Conservation (phyloP, 2,797 vertebrate genomes). For the Arnoldichthys spilopterus region DNA sequence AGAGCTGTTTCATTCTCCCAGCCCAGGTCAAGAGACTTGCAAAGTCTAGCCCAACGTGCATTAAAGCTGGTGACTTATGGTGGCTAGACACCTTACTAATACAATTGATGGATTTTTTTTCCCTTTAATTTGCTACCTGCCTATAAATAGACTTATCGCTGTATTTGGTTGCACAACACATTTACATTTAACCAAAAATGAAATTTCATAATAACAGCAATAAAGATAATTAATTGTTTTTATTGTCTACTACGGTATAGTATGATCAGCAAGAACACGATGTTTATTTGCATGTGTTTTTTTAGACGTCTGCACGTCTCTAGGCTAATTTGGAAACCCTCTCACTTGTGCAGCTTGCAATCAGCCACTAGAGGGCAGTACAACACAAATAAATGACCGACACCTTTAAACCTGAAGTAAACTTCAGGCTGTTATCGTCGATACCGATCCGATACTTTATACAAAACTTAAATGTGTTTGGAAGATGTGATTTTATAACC, state of each 20-base stretch:
- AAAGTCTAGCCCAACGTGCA: background rate
- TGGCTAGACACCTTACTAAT: background rate
- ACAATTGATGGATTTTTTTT: background rate
- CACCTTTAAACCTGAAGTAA: too few relatives aligned
- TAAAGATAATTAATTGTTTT: background rate
- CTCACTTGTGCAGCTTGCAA: background rate
- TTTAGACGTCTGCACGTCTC: background rate
- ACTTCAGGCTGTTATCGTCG: too few relatives aligned
- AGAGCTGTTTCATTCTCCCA: background rate
- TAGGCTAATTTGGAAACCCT: background rate
- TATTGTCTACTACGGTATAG: background rate
- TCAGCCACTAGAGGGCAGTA: constrained; percentile 23
- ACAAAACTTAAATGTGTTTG: too few relatives aligned
- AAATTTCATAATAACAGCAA: background rate
- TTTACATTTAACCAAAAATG: too few relatives aligned
- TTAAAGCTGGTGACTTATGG: background rate
- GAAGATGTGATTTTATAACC: too few relatives aligned
- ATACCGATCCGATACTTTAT: too few relatives aligned
- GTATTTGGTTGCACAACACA: too few relatives aligned
- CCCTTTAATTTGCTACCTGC: background rate
- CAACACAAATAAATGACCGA: background rate
- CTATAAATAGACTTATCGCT: too few relatives aligned
- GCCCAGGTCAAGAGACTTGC: background rate
- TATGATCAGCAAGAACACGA: background rate
- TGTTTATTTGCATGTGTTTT: background rate